These are phyloP conservation scores for Tetanocera ferruginea DNA, from an alignment of 2,888 invertebrate species.

Conservation along the genomic window DNA sequence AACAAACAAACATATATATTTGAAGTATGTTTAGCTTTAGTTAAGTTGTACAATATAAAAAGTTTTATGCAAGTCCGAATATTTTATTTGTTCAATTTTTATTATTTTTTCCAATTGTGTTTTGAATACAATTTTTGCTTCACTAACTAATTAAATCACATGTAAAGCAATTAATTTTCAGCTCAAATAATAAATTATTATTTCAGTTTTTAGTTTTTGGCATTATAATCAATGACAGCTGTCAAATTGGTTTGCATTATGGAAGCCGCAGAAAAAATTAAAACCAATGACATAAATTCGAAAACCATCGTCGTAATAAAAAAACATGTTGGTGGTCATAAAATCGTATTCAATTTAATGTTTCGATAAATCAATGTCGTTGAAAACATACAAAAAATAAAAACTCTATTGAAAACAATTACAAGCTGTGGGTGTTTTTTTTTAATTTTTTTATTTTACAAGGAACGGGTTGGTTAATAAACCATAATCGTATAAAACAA, in stretches of 20 bases:
- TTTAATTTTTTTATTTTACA: neutral
- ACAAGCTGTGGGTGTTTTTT: neutral
- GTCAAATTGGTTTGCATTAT: neutral
- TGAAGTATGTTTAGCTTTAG: too few species aligned
- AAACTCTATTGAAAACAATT: slow-evolving; percentile 4
- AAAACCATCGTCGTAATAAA: neutral
- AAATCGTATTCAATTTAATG: too few species aligned
- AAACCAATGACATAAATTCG: neutral
- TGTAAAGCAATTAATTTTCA: neutral
- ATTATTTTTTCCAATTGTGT: too few species aligned
- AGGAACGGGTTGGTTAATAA: too few species aligned
- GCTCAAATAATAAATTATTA: neutral
- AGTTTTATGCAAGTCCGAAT: too few species aligned
- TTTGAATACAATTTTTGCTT: neutral
- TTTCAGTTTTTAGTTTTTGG: neutral
- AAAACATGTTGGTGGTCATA: neutral
- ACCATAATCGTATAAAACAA: too few species aligned
- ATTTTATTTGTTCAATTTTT: too few species aligned
- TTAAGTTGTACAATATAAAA: too few species aligned
- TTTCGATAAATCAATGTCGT: too few species aligned
- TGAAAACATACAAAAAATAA: slow-evolving; percentile 25
- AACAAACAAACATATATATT: too few species aligned
- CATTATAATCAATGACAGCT: slow-evolving; percentile 11
- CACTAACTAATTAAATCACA: neutral
- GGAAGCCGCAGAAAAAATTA: neutral